Conservation (phyloP, 2,113 vertebrate species). For the Laticauda colubrina region DNA sequence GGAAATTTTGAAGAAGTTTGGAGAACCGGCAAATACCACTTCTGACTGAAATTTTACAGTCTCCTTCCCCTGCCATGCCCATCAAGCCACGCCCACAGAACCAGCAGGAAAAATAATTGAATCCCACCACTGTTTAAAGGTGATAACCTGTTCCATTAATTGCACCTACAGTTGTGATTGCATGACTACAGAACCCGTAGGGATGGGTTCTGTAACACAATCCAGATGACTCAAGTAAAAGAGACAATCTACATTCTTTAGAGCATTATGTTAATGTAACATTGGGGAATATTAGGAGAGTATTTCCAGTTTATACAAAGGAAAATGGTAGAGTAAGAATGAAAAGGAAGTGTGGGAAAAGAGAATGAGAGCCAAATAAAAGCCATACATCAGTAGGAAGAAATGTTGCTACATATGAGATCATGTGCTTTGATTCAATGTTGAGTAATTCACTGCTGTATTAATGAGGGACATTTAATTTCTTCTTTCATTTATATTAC, state of each 20-base stretch:
- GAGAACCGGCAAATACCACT: too few species aligned
- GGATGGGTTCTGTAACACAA: background rate
- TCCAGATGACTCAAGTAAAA: background rate
- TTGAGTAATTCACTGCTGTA: background rate
- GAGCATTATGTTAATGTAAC: background rate
- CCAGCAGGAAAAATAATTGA: too few species aligned
- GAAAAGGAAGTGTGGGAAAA: background rate
- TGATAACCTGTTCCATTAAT: background rate
- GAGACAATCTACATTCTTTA: background rate
- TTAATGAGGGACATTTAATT: background rate
- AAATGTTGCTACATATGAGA: background rate
- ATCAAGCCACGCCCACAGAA: too few species aligned
- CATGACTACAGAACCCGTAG: background rate
- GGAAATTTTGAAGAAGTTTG: too few species aligned
- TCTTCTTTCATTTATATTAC: background rate
- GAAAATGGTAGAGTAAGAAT: background rate
- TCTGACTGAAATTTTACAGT: too few species aligned
- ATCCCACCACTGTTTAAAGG: background rate
- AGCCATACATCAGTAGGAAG: too few species aligned
- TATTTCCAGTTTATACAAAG: background rate
- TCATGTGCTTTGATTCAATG: background rate
- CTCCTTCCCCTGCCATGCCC: too few species aligned
- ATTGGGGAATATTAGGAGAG: background rate
- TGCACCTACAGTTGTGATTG: background rate
- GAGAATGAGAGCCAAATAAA: background rate